Conservation (phyloP, 1,140 invertebrate genomes). For the Drosophila gunungcola region DNA sequence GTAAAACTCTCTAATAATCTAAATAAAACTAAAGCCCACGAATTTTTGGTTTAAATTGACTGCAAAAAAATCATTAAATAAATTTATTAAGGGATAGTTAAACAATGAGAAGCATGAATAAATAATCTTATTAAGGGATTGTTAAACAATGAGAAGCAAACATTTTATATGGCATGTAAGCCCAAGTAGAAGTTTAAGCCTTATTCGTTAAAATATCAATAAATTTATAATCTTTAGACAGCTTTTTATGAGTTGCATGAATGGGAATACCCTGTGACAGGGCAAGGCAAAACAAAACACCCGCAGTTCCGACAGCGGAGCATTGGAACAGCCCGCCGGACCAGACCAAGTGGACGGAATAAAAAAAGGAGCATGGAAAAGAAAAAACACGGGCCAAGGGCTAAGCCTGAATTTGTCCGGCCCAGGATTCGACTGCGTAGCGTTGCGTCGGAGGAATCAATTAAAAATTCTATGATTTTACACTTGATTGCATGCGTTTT, state of each 20-base stretch:
- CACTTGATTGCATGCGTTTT: conserved; percentile 78
- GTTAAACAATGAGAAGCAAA: no score
- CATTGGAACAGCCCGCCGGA: conserved; percentile 44
- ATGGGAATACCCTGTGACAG: neutral
- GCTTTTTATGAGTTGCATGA: neutral
- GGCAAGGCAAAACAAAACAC: conserved; percentile 23
- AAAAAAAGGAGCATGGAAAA: neutral
- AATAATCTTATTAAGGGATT: no score
- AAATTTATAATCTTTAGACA: no score
- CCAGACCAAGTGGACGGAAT: conserved; percentile 24
- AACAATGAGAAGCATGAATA: no score
- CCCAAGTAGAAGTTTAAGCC: no score
- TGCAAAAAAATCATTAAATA: no score
- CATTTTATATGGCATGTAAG: no score
- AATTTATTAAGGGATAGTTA: no score
- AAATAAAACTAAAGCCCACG: no score
- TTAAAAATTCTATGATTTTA: conserved; percentile 81
- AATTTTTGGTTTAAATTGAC: no score
- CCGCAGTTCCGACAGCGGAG: conserved; percentile 44
- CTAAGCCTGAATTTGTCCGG: conserved; percentile 23
- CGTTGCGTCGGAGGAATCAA: conserved; percentile 67
- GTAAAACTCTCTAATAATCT: no score
- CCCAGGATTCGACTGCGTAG: conserved; percentile 27
- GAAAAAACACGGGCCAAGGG: conserved; percentile 19
- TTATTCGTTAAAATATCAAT: no score